Evolutionary conservation across 2,113 vertebrate species (phyloP).

Genomic region (Ciconia maguari): DNA sequence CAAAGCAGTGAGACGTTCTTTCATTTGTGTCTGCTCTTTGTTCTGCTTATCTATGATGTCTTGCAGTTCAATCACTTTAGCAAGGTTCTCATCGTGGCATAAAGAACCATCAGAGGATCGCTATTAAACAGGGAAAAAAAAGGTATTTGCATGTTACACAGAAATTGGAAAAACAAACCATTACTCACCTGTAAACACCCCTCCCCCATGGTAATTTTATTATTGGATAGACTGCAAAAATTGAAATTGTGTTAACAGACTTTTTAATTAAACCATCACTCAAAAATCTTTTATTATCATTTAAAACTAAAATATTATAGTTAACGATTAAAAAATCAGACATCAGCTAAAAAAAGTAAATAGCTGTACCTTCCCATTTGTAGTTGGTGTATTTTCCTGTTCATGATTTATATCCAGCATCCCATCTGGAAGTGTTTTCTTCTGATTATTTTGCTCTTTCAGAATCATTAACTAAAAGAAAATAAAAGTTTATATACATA

Average conservation of each 20-base stretch:
- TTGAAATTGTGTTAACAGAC: background rate
- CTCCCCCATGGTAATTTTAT: background rate
- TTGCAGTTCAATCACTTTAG: constrained; percentile 88
- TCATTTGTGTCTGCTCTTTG: constrained; percentile 90
- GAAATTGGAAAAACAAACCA: background rate
- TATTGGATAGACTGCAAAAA: background rate
- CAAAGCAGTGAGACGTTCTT: constrained; percentile 89
- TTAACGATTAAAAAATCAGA: background rate
- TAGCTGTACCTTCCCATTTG: constrained; percentile 87
- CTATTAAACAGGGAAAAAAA: constrained; percentile 46
- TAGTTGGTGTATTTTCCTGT: constrained; percentile 81
- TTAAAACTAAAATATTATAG: background rate
- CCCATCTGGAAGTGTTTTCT: constrained; percentile 83
- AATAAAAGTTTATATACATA: constrained; percentile 1
- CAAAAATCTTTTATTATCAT: background rate
- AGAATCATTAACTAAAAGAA: constrained; percentile 84
- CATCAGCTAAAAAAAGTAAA: background rate
- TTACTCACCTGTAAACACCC: background rate
- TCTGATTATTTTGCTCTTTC: constrained; percentile 91
- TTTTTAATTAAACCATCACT: background rate
- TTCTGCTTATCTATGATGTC: constrained; percentile 88
- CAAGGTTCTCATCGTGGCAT: constrained; percentile 86
- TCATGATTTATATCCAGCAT: constrained; percentile 84
- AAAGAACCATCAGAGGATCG: constrained; percentile 87
- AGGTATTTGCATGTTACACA: background rate